phyloP scores from a whole-genome alignment of 2,797 vertebrate species.

The Sebastes nivosus region DNA sequence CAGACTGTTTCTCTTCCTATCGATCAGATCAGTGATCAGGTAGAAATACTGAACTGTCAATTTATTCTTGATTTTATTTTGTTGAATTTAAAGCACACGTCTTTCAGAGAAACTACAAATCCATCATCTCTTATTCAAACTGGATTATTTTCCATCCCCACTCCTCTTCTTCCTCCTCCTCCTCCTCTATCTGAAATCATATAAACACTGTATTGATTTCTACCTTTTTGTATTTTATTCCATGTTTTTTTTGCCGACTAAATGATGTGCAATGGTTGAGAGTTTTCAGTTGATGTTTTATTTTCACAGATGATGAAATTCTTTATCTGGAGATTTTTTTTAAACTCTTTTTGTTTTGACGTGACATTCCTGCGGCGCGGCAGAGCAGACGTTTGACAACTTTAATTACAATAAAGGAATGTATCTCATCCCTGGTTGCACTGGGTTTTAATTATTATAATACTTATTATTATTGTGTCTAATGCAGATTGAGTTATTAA shows the following conservation, averaged over 20 bases:
- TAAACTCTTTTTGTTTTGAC: constrained; percentile 33
- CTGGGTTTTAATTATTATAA: neutral
- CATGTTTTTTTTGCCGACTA: neutral
- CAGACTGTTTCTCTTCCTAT: neutral
- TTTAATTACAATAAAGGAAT: constrained; percentile 74
- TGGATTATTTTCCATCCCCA: constrained; percentile 7
- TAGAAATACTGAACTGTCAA: neutral
- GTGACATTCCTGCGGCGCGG: constrained; percentile 44
- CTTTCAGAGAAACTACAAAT: neutral
- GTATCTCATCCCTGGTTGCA: constrained; percentile 38
- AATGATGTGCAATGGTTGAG: constrained; percentile 43
- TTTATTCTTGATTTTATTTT: neutral
- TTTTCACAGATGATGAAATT: constrained; percentile 32
- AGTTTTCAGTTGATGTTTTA: constrained; percentile 27
- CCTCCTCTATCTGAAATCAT: constrained; percentile 10
- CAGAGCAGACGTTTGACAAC: constrained; percentile 40
- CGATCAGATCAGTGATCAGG: neutral
- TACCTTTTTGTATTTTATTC: constrained; percentile 17
- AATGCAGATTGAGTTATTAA: neutral
- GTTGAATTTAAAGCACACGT: constrained; percentile 11
- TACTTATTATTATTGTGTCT: neutral
- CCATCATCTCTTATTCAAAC: constrained; percentile 9
- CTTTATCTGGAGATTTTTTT: constrained; percentile 37
- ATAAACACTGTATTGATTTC: neutral
- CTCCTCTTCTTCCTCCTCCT: neutral